These are phyloP conservation scores for Enteromius mattozi DNA, from an alignment of 2,797 vertebrate genomes.

Conservation along the genomic window DNA sequence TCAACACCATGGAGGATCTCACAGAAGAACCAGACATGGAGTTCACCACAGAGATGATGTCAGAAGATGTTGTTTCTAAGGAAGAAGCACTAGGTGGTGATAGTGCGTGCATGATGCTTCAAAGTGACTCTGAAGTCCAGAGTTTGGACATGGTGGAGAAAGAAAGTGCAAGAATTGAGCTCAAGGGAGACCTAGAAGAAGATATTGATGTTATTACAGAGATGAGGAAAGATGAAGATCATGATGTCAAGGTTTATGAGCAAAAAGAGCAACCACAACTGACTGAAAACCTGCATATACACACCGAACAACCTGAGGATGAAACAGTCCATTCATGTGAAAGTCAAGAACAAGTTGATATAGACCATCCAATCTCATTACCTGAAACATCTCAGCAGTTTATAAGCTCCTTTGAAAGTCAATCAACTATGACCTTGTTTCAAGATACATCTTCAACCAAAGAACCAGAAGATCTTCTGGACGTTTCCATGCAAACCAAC, in stretches of 20 bases:
- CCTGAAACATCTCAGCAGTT: constrained; percentile 46
- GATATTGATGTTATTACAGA: constrained; percentile 6
- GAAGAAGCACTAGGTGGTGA: not conserved
- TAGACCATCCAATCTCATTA: constrained; percentile 32
- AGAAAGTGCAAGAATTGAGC: constrained; percentile 27
- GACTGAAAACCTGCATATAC: constrained; percentile 23
- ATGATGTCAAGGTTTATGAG: constrained; percentile 8
- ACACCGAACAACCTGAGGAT: constrained; percentile 14
- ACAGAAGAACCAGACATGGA: constrained; percentile 76
- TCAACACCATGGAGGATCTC: constrained; percentile 81
- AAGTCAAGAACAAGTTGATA: constrained; percentile 6
- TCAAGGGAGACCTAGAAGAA: constrained; percentile 19
- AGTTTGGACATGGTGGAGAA: constrained; percentile 11
- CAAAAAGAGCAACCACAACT: constrained; percentile 34
- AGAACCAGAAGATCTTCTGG: constrained; percentile 61
- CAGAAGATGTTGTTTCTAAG: constrained; percentile 55
- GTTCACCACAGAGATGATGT: constrained; percentile 63
- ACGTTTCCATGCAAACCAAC: constrained; percentile 61
- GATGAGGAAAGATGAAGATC: constrained; percentile 2
- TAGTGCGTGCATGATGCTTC: constrained; percentile 38
- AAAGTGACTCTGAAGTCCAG: constrained; percentile 17
- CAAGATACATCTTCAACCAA: constrained; percentile 38
- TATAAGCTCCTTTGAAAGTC: constrained; percentile 7
- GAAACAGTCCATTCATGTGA: constrained; percentile 7
- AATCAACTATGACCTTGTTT: constrained; percentile 10